A percentile compares a stretch with the other conserved stretches of the same genome.
Conservation (phyloP, 2,888 invertebrate genomes). For the Cacoxenus indagator region DNA sequence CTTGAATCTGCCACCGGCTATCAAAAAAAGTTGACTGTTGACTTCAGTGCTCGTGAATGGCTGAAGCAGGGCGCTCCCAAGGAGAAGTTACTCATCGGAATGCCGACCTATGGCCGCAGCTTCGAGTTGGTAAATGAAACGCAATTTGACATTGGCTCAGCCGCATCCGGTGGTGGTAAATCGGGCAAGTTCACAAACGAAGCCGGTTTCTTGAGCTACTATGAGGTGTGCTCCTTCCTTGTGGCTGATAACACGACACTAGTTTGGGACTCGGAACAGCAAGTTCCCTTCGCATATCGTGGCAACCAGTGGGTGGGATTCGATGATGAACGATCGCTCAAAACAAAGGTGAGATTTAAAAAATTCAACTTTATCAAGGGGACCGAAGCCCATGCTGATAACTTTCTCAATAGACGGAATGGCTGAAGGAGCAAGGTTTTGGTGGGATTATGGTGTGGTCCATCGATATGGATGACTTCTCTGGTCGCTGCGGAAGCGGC, state of each 20-base stretch:
- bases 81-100: constrained; percentile 93
- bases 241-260: constrained; percentile 91
- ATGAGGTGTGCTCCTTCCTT: constrained; percentile 94
- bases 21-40: constrained; percentile 93
- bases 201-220: constrained; percentile 94
- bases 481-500: constrained; percentile 89
- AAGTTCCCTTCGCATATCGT: constrained; percentile 94
- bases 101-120: constrained; percentile 94
- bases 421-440: constrained; percentile 93
- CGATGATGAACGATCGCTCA: constrained; percentile 91
- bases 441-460: constrained; percentile 99
- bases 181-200: constrained; percentile 92
- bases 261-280: constrained; percentile 96
- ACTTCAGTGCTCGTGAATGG: constrained; percentile 93
- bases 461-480: constrained; percentile 94
- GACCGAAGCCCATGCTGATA: neutral
- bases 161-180: constrained; percentile 88
- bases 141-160: constrained; percentile 93
- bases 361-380: neutral
- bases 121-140: constrained; percentile 89
- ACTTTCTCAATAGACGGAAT: constrained; percentile 79
- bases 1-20: constrained; percentile 90
- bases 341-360: constrained; percentile 81
- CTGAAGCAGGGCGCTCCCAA: constrained; percentile 93
- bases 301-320: constrained; percentile 95